Evolutionary conservation across 2,113 vertebrate species (phyloP).

Genomic region (Halcyon malimbica): DNA sequence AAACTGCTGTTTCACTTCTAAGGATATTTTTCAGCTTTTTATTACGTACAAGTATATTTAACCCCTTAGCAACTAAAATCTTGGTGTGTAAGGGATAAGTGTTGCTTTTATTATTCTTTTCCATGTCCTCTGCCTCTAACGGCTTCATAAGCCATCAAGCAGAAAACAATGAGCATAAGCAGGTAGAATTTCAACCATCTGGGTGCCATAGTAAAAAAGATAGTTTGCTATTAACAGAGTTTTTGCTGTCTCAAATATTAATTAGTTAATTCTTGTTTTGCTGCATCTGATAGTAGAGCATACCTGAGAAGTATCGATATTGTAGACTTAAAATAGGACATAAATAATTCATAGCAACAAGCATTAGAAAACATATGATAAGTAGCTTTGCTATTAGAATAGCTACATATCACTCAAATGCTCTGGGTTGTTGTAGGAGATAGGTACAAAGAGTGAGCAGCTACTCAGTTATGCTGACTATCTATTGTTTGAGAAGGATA

Average conservation of each 20-base stretch:
- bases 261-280: conserved; percentile 16
- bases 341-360: conserved; percentile 43
- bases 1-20: not conserved
- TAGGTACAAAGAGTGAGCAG: not conserved
- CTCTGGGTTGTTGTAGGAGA: not conserved
- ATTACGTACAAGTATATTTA: not conserved
- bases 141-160: not conserved
- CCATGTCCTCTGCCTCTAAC: not conserved
- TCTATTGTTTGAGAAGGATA: not conserved
- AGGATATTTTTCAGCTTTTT: not conserved
- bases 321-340: not conserved
- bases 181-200: not conserved
- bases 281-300: not conserved
- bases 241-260: conserved; percentile 9
- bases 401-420: not conserved
- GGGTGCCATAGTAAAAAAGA: not conserved
- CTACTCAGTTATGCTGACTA: not conserved
- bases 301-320: not conserved
- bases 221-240: not conserved
- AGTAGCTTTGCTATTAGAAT: not conserved
- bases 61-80: not conserved
- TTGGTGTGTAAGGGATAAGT: not conserved
- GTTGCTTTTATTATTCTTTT: too few relatives aligned
- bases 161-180: not conserved
- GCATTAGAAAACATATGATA: not conserved